Conservation (phyloP, 1,140 invertebrate species). For the Zophobas atratus region DNA sequence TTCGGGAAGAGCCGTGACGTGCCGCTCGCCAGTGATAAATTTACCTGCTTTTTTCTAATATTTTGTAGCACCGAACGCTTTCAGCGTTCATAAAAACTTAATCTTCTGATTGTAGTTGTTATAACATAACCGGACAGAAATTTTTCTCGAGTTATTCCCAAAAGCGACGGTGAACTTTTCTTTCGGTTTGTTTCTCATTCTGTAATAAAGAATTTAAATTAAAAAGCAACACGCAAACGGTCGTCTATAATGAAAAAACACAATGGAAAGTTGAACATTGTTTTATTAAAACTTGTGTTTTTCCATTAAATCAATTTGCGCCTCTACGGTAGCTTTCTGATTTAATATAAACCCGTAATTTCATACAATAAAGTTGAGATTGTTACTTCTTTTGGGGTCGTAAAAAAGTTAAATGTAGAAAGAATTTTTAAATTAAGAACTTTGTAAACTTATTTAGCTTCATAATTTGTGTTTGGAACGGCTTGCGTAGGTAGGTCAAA, state of each 20-base stretch:
- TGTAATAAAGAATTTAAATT: background rate
- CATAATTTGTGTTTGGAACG: background rate
- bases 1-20: too few species aligned
- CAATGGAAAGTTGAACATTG: slow-evolving; percentile 4
- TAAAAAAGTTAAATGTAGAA: background rate
- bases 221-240: background rate
- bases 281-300: slow-evolving; percentile 12
- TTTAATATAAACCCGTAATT: slow-evolving; percentile 8
- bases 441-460: background rate
- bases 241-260: background rate
- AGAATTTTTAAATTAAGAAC: slow-evolving; percentile 1
- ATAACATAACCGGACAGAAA: too few species aligned
- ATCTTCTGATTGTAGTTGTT: too few species aligned
- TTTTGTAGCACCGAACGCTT: too few species aligned
- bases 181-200: background rate
- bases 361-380: background rate
- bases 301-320: background rate
- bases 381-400: background rate
- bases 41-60: too few species aligned
- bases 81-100: too few species aligned
- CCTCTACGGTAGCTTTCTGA: background rate
- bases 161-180: background rate
- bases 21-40: too few species aligned
- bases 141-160: too few species aligned
- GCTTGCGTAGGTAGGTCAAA: background rate